These are phyloP conservation scores for Symphodus melops DNA, from an alignment of 2,113 vertebrate species.

Conservation along the genomic window DNA sequence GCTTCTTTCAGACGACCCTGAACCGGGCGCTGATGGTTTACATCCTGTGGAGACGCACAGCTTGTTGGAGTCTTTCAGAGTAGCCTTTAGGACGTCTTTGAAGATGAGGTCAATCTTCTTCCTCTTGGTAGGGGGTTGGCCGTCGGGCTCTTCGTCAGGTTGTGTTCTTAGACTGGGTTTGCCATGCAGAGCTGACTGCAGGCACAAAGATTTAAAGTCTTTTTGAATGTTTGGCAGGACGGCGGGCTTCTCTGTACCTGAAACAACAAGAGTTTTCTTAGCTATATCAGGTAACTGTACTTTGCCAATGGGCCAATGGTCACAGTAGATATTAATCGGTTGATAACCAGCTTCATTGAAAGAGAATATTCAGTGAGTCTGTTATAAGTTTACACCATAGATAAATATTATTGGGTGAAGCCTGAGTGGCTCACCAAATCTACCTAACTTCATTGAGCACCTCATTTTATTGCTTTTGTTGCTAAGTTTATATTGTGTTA, in stretches of 20 bases:
- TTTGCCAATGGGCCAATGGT: too few species aligned
- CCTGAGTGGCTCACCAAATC: too few species aligned
- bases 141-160: conserved; percentile 86
- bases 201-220: conserved; percentile 82
- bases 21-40: conserved; percentile 55
- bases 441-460: too few species aligned
- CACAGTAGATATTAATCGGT: neutral
- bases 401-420: too few species aligned
- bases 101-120: conserved; percentile 97
- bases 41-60: conserved; percentile 11
- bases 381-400: too few species aligned
- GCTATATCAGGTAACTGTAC: neutral
- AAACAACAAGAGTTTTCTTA: conserved; percentile 44
- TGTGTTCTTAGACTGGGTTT: conserved; percentile 86
- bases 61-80: conserved; percentile 84
- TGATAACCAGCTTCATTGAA: too few species aligned
- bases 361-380: too few species aligned
- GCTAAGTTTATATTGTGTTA: too few species aligned
- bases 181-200: conserved; percentile 83
- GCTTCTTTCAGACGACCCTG: conserved; percentile 48
- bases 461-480: too few species aligned
- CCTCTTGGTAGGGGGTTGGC: conserved; percentile 90
- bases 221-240: conserved; percentile 80
- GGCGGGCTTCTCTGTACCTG: conserved; percentile 76
- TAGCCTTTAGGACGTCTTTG: conserved; percentile 93